These are phyloP conservation scores for Axea sp. DNA, from an alignment of 2,888 invertebrate genomes.

Conservation along the genomic window DNA sequence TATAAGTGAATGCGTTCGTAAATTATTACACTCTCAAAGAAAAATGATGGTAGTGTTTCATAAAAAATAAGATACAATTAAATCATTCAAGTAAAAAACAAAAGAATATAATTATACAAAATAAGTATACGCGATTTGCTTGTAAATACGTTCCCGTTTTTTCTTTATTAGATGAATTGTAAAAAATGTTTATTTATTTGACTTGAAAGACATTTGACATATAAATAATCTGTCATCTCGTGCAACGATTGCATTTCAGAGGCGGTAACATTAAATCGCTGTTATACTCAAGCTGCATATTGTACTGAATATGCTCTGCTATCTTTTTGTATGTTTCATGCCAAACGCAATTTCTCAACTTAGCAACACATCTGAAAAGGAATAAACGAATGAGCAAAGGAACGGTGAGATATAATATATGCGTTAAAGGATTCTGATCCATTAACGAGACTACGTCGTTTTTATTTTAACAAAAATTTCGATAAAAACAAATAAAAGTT, in stretches of 20 bases:
- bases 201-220: slow-evolving; percentile 63
- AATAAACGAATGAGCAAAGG: slow-evolving; percentile 80
- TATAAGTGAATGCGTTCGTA: slow-evolving; percentile 63
- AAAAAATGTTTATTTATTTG: slow-evolving; percentile 74
- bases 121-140: slow-evolving; percentile 77
- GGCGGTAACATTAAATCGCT: slow-evolving; percentile 76
- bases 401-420: too few species aligned
- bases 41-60: slow-evolving; percentile 72
- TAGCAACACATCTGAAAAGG: slow-evolving; percentile 80
- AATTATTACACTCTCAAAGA: slow-evolving; percentile 70
- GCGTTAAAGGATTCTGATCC: slow-evolving; percentile 1
- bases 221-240: slow-evolving; percentile 62
- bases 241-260: slow-evolving; percentile 73
- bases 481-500: too few species aligned
- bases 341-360: slow-evolving; percentile 82
- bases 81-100: slow-evolving; percentile 42
- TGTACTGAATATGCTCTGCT: slow-evolving; percentile 83
- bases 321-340: slow-evolving; percentile 84
- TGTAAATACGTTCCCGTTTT: slow-evolving; percentile 75
- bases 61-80: slow-evolving; percentile 61
- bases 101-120: slow-evolving; percentile 66
- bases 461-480: too few species aligned
- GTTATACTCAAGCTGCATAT: slow-evolving; percentile 83
- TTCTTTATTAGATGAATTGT: slow-evolving; percentile 74
- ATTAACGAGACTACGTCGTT: slow-evolving; percentile 1